Conservation (phyloP, 1,140 invertebrate genomes). For the Cyclina sinensis region DNA sequence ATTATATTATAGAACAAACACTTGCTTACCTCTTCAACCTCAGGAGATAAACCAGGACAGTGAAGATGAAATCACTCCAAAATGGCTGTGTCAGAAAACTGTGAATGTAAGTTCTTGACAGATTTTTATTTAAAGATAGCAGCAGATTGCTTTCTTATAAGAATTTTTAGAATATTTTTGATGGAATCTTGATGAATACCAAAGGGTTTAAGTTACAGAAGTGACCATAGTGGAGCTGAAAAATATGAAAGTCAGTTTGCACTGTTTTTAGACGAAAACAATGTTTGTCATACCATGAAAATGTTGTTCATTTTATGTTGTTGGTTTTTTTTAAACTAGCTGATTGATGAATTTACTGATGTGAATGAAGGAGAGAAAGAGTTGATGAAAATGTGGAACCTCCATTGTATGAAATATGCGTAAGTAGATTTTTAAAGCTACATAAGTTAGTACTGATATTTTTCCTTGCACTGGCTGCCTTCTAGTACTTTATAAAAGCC, state of each 20-base stretch:
- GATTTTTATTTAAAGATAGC: too few relatives aligned
- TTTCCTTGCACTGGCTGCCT: too few relatives aligned
- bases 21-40: constrained; percentile 96
- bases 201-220: too few relatives aligned
- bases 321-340: constrained; percentile 90
- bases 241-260: too few relatives aligned
- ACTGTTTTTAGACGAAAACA: too few relatives aligned
- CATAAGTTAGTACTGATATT: neutral
- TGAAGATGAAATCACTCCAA: constrained; percentile 95
- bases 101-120: constrained; percentile 82
- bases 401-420: constrained; percentile 97
- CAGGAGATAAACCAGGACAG: constrained; percentile 98
- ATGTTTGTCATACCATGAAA: too few relatives aligned
- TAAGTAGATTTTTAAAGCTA: constrained; percentile 82
- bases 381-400: constrained; percentile 99
- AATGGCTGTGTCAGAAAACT: constrained; percentile 97
- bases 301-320: too few relatives aligned
- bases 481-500: too few relatives aligned
- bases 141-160: too few relatives aligned
- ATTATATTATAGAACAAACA: constrained; percentile 97
- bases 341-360: constrained; percentile 99
- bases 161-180: too few relatives aligned
- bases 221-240: too few relatives aligned
- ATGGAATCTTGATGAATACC: too few relatives aligned
- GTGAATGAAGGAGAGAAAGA: constrained; percentile 99